Base-by-base conservation (phyloP, 2,797 vertebrate genomes). In the Myotis daubentonii region DNA sequence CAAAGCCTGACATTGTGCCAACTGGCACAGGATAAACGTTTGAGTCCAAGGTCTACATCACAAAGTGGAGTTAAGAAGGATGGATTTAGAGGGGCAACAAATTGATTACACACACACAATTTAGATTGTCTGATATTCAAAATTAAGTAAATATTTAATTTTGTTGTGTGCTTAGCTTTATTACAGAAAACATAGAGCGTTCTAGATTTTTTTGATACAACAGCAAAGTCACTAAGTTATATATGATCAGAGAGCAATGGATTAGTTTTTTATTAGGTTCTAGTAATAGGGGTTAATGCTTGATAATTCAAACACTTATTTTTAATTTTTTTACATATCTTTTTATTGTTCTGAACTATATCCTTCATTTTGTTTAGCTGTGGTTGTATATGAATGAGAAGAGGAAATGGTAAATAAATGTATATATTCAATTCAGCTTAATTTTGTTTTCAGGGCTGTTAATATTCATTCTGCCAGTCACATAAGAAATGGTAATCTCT, bases 371-470 rank as follows among this genome's bases (percentile, higher is more conserved):
- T 93, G 12, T 72, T 47, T 20, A 33, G 2, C 25, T 76, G 20
- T 66, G 3, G 5, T 28, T 2, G 3, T 51, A 23, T 70, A 55
- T 68, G 20, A 71, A 70, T 79, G 68, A 93, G 36, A 91, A 93
- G 16, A 89, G 6, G 15, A 78, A 13, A n/a, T 28, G 9, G 68
- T 9, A 89, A 71, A 62, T 70, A 49, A 79, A 87, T 33, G 2
- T 53, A 41, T 10, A 8, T 55, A 49, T 55, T 62, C 71, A 92
- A 49, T 23, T 71, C 47, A 51, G 5, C 22, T 85, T 93, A 70
- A 83, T 91, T 87, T 90, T 83, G 33, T 11, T 74, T 76, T 47
- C 87, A 68, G 78, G 75, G 28, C 71, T 71, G 13, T n/a, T 86
- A 38, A 89, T 65, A 65, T 90, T 83, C 41, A 70, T 55, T 85